Base-by-base conservation (phyloP, 1,140 invertebrate genomes). In the Mizuhopecten yessoensis region DNA sequence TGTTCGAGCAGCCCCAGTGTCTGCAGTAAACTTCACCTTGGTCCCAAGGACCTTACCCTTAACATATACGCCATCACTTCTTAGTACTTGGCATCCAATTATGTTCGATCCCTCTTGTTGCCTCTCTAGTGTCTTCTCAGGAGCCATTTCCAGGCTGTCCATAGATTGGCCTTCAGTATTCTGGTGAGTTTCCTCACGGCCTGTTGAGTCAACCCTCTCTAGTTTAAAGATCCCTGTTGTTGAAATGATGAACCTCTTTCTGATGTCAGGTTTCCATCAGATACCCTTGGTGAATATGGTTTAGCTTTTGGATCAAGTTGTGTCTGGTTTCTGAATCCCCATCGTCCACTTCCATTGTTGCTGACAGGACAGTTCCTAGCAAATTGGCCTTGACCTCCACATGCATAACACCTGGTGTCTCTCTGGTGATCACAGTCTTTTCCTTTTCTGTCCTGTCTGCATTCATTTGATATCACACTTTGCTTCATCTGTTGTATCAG, bases 11-110 rank as follows among this genome's bases (percentile, higher is more conserved):
- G 90, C 87, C 9, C 90, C 90, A 3, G 87, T 90, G 49, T 90
- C 90, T 33, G 86, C 49, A 10, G 90, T 90, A 86, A 90, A 90
- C 49, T 34, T 88, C 7, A 91, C 34, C 15, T 88, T 42, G 39
- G 15, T 34, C 17, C 87, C 90, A 33, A 88, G 34, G 17, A 88
- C 87, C 33, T 88, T 9, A 36, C 90, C 90, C 36, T 86, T n/a
- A 33, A 88, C 34, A 91, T 91, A 91, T 33, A 91, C 90, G 34
- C 90, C 90, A 39, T 88, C 87, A 86, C 87, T 88, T n/a, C 34
- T 34, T 34, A 87, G 36, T 34, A 86, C 89, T 86, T 89, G 89
- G 11, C 75, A 23, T 87, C 57, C 34, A 39, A 89, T 39, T 39
- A 89, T 23, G 15, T 33, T 33, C 34, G 2, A 11, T 33, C 33